Conservation (phyloP, 2,888 invertebrate species). For the Agonopterix alstromeriana region DNA sequence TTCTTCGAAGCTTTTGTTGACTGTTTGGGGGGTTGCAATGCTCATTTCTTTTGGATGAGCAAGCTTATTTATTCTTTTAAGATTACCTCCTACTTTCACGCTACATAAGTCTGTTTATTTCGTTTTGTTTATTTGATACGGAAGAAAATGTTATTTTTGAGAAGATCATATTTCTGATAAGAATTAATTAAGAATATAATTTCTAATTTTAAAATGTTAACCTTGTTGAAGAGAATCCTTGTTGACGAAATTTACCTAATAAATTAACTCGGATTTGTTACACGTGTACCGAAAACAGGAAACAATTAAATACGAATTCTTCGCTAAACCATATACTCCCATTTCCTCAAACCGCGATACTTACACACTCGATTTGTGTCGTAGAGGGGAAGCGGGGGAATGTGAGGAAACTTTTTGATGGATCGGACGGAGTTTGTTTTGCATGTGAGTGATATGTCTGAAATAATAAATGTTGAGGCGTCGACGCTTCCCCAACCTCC, state of each 20-base stretch:
- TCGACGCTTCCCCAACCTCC: slow-evolving; percentile 62
- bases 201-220: too few relatives aligned
- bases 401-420: slow-evolving; percentile 71
- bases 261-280: slow-evolving; percentile 6
- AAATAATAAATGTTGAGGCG: slow-evolving; percentile 78
- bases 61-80: slow-evolving; percentile 65
- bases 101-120: background rate
- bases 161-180: too few relatives aligned
- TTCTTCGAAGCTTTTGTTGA: slow-evolving; percentile 76
- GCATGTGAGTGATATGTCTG: slow-evolving; percentile 78
- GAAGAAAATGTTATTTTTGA: too few relatives aligned
- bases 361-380: slow-evolving; percentile 75
- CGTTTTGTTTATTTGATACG: too few relatives aligned
- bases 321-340: slow-evolving; percentile 18
- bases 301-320: slow-evolving; percentile 6
- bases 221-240: background rate
- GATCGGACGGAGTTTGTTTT: slow-evolving; percentile 76
- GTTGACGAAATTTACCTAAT: background rate
- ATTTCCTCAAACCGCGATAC: slow-evolving; percentile 55
- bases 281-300: background rate
- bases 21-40: slow-evolving; percentile 70
- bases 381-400: slow-evolving; percentile 29
- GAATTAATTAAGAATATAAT: too few relatives aligned
- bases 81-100: slow-evolving; percentile 13
- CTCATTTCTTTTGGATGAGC: slow-evolving; percentile 73